phyloP scores from a whole-genome alignment of 2,888 invertebrate species.

The Nudaria mundana region DNA sequence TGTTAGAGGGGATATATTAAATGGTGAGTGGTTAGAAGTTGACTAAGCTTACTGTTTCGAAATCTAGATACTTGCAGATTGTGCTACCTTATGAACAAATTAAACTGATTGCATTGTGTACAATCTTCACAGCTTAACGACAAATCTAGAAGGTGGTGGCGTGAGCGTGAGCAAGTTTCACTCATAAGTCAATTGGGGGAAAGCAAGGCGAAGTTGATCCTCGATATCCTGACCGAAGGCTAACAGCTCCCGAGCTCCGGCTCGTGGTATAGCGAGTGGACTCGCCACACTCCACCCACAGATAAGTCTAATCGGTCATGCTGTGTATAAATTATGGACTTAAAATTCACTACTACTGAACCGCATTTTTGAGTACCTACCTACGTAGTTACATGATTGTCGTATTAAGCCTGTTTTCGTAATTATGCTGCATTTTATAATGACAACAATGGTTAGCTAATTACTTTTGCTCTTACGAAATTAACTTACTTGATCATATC shows the following conservation, averaged over 20 bases:
- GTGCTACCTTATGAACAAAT: slow-evolving; percentile 8
- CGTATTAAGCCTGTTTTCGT: too few species aligned
- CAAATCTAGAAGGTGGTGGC: slow-evolving; percentile 50
- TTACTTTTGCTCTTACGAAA: too few species aligned
- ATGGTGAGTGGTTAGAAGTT: slow-evolving; percentile 24
- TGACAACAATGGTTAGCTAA: too few species aligned
- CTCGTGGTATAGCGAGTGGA: slow-evolving; percentile 45
- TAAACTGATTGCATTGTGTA: slow-evolving; percentile 52
- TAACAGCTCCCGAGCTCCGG: slow-evolving; percentile 43
- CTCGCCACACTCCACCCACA: slow-evolving; percentile 43
- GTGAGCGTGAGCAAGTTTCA: slow-evolving; percentile 45
- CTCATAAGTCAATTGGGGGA: slow-evolving; percentile 35
- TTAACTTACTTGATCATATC: too few species aligned
- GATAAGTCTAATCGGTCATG: slow-evolving; percentile 49
- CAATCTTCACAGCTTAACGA: slow-evolving; percentile 64
- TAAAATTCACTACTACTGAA: too few species aligned
- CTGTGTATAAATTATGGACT: too few species aligned
- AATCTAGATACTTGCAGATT: neutral
- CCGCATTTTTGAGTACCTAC: too few species aligned
- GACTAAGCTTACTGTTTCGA: neutral
- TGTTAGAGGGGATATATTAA: too few species aligned
- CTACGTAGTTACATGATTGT: too few species aligned
- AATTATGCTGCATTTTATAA: too few species aligned
- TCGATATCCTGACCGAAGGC: slow-evolving; percentile 49
- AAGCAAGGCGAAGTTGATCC: slow-evolving; percentile 49